Base-by-base conservation (phyloP, 2,113 vertebrate genomes). In the Gambusia holbrooki region DNA sequence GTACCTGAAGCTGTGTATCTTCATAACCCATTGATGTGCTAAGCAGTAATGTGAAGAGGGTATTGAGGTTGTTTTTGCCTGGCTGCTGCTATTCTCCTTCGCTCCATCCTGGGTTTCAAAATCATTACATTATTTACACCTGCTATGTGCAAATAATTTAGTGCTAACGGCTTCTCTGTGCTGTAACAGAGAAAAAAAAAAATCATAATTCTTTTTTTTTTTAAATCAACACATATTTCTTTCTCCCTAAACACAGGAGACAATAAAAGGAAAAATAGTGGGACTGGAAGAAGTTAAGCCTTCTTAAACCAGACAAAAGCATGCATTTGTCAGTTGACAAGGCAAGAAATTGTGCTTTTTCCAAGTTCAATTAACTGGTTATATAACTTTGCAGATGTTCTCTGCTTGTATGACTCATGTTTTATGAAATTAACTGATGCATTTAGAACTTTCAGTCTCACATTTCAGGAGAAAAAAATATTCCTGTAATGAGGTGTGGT, bases 371-470 rank as follows among this genome's bases (percentile, higher is more conserved):
- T 63, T 32, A 63, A 19, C 19, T 11, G 5, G 10, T 62, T 62
- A 25, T 12, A 42, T 62, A 42, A 72, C 19, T 62, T 62, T 62
- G 33, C 58, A 19, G 60, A 37, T 22, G 70, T 63, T 63, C 37
- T 32, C 37, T 42, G n/a, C 40, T 11, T 3, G n/a, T 5, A 62
- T 62, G 60, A 40, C 37, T 63, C 60, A 15, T 9, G 58, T 40
- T 63, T 75, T 74, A 10, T 30, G 25, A 15, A 17, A 73, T 67
- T 35, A 80, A 82, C 64, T 71, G 48, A 17, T 69, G 35, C 33
- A 45, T 72, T 72, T 61, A 48, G 7, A 69, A 65, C 19, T 33
- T 9, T 12, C 35, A 74, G 77, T 72, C 22, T 3, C n/a, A 74
- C 13, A 32, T 64, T 68, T 68, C 35, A 25, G 51, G 6, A 51